phyloP scores from a whole-genome alignment of 2,888 invertebrate genomes.

The Rutpela maculata region DNA sequence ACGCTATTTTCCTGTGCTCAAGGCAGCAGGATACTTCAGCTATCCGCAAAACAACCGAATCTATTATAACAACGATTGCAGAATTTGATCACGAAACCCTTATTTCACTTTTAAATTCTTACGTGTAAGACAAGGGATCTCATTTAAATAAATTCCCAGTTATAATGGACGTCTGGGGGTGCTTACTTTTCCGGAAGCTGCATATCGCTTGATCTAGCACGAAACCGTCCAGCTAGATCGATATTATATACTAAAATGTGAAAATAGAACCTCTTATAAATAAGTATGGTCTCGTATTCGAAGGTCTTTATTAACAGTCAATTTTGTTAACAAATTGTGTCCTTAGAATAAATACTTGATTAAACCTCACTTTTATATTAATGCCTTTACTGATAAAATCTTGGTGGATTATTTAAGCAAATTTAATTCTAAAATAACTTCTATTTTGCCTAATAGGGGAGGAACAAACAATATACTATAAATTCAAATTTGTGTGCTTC shows the following conservation, averaged over 20 bases:
- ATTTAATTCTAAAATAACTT: no score
- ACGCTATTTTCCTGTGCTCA: background rate
- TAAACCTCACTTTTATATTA: no score
- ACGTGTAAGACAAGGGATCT: conserved; percentile 41
- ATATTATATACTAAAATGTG: conserved; percentile 40
- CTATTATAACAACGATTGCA: conserved; percentile 7
- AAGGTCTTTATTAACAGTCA: conserved; percentile 5
- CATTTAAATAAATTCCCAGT: conserved; percentile 60
- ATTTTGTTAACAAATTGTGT: background rate
- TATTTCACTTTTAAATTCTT: conserved; percentile 46
- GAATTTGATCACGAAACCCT: conserved; percentile 38
- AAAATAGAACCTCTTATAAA: conserved; percentile 40
- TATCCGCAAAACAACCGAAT: conserved; percentile 23
- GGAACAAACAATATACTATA: background rate
- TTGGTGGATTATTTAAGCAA: no score
- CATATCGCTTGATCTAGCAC: conserved; percentile 62
- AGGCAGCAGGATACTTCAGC: background rate
- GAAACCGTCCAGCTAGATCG: conserved; percentile 51
- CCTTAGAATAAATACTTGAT: background rate
- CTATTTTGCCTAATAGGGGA: no score
- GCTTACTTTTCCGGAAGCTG: conserved; percentile 63
- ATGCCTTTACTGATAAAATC: no score
- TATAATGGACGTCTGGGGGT: conserved; percentile 52
- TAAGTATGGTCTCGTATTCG: conserved; percentile 28
- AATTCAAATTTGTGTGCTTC: background rate